Conservation (phyloP, 1,140 invertebrate species). For the Lepidurus arcticus region DNA sequence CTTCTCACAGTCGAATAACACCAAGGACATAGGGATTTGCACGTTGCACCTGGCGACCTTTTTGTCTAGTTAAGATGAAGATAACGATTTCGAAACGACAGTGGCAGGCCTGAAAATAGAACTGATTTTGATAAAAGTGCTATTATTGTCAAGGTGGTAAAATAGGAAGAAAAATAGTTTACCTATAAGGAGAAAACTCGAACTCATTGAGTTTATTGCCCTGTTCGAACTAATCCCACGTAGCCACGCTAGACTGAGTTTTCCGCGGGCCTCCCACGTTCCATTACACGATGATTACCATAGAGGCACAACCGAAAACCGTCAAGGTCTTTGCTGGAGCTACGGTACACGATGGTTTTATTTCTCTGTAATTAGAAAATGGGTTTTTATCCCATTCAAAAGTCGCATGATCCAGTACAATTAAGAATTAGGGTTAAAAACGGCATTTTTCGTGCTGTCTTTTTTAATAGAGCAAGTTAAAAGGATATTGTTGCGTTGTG, state of each 20-base stretch:
- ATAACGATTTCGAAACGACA: neutral
- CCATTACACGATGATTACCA: neutral
- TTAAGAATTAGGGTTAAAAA: too few relatives aligned
- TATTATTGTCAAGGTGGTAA: neutral
- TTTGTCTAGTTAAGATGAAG: neutral
- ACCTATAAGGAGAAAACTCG: neutral
- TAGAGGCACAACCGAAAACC: neutral
- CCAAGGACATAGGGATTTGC: neutral
- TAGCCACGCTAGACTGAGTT: neutral
- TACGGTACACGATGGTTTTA: neutral
- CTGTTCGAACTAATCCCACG: neutral
- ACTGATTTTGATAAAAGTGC: neutral
- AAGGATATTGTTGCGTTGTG: neutral
- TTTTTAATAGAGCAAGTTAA: too few relatives aligned
- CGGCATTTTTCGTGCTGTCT: too few relatives aligned
- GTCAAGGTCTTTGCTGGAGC: neutral
- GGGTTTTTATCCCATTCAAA: neutral
- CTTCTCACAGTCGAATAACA: neutral
- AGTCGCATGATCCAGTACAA: too few relatives aligned
- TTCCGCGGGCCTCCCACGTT: neutral
- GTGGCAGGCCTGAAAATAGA: neutral
- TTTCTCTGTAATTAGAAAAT: neutral
- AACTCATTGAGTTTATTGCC: neutral
- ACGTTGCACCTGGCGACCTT: constrained; percentile 1
- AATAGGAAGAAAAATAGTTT: neutral